Conservation (phyloP, 2,797 vertebrate genomes). For the Sebastes taczanowskii region DNA sequence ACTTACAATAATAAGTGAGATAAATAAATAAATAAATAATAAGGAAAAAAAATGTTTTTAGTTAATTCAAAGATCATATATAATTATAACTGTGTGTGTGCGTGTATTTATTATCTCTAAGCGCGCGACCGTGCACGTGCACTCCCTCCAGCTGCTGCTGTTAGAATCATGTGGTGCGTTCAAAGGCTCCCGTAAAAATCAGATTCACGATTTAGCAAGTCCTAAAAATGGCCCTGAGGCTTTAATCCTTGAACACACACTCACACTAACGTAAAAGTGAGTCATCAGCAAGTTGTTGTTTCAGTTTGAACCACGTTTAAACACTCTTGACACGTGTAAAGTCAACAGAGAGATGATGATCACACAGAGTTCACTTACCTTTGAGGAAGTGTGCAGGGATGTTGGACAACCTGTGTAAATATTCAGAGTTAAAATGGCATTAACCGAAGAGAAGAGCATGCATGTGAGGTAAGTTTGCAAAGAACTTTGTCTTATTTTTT, state of each 20-base stretch:
- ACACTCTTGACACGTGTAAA: not conserved
- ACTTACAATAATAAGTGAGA: too few species aligned
- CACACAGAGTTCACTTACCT: not conserved
- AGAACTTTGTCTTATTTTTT: not conserved
- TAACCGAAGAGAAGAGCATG: too few species aligned
- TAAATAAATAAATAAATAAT: too few species aligned
- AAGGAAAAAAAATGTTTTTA: too few species aligned
- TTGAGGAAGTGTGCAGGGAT: not conserved
- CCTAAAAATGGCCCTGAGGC: not conserved
- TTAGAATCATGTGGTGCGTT: slow-evolving; percentile 19
- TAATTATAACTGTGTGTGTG: too few species aligned
- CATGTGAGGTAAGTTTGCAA: not conserved
- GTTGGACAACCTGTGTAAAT: not conserved
- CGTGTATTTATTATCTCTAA: not conserved
- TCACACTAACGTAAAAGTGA: not conserved
- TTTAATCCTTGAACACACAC: not conserved
- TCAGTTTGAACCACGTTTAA: not conserved
- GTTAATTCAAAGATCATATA: too few species aligned
- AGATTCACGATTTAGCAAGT: fast-evolving
- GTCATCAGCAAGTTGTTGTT: not conserved
- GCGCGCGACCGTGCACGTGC: not conserved
- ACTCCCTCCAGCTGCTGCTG: not conserved
- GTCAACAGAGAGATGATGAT: not conserved
- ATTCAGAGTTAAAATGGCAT: not conserved
- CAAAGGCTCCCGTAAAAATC: not conserved